Evolutionary conservation across 2,888 invertebrate species (phyloP).

Genomic region (Fragum whitleyi): DNA sequence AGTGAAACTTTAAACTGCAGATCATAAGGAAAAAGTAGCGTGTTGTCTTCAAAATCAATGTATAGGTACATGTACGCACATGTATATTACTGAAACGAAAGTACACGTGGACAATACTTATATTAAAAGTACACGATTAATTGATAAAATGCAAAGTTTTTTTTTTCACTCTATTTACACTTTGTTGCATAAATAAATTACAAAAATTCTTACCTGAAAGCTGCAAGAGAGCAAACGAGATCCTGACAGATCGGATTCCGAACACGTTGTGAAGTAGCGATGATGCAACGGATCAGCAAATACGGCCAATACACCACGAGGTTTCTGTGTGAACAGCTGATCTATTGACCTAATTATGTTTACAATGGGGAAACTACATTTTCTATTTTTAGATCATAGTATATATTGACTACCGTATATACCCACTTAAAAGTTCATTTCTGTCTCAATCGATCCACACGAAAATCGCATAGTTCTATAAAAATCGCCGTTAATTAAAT

Average conservation of each 20-base stretch:
- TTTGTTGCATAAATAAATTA: too few species aligned
- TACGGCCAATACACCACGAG: background rate
- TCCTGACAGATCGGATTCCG: background rate
- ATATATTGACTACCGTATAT: background rate
- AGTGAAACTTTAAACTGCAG: too few species aligned
- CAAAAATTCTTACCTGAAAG: background rate
- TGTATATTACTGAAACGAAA: too few species aligned
- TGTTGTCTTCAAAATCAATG: too few species aligned
- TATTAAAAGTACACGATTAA: background rate
- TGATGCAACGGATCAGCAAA: background rate
- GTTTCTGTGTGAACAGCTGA: conserved; percentile 3
- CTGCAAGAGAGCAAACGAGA: background rate
- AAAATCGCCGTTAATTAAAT: too few species aligned
- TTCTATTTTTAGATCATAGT: conserved; percentile 7
- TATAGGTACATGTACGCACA: too few species aligned
- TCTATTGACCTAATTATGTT: conserved; percentile 2
- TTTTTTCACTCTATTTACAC: background rate
- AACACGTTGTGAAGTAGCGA: background rate
- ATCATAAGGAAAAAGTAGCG: too few species aligned
- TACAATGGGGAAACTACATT: background rate
- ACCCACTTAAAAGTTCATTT: background rate
- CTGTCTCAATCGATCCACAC: too few species aligned
- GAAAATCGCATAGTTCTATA: too few species aligned
- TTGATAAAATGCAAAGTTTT: background rate
- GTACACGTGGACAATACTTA: too few species aligned